Evolutionary conservation across 2,888 invertebrate species (phyloP).

Genomic region (Aspidapion aeneum): DNA sequence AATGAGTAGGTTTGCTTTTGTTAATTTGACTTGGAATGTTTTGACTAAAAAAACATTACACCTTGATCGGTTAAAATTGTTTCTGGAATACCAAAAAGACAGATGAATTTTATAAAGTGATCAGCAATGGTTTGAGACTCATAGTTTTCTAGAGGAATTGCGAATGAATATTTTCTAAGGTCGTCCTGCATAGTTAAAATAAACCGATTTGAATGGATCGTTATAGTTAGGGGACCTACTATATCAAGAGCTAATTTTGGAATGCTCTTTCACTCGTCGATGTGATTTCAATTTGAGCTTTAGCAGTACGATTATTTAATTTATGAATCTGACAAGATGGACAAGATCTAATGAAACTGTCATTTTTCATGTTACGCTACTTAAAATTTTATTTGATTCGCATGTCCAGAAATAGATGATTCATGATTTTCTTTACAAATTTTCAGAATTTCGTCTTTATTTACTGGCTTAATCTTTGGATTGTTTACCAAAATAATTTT

Average conservation of each 20-base stretch:
- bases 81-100: constrained; percentile 39
- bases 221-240: no score
- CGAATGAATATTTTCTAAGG: constrained; percentile 26
- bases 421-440: no score
- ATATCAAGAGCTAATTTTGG: no score
- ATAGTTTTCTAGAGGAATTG: constrained; percentile 30
- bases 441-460: no score
- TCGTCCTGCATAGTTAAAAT: no score
- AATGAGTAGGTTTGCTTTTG: no score
- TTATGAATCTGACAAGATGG: no score
- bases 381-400: constrained; percentile 22
- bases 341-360: constrained; percentile 29
- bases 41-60: constrained; percentile 27
- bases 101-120: constrained; percentile 34
- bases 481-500: constrained; percentile 24
- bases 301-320: no score
- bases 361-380: constrained; percentile 37
- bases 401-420: no score
- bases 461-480: constrained; percentile 14
- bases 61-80: constrained; percentile 42
- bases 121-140: no score
- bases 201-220: no score
- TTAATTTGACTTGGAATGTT: no score
- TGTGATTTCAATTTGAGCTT: constrained; percentile 36
- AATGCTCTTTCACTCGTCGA: constrained; percentile 32